Percentiles rank a stretch among this genome's conserved stretches.
Conservation (phyloP, 2,888 invertebrate species). For the Nycteola revayana region DNA sequence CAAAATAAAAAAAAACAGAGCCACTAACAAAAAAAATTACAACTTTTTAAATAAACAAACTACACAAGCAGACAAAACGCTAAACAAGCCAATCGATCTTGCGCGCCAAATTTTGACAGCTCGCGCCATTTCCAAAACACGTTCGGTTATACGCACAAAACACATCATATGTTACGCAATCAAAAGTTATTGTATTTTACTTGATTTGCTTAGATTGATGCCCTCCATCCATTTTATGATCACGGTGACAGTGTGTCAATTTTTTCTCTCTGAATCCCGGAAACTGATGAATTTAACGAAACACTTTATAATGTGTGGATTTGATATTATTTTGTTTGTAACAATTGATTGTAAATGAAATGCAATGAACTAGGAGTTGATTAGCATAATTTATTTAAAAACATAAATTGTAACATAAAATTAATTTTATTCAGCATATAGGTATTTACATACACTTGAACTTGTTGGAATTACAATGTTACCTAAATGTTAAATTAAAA, state of each 20-base stretch:
- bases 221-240: constrained; percentile 58
- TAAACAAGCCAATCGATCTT: constrained; percentile 52
- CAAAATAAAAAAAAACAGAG: constrained; percentile 2
- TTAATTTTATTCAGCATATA: too few relatives aligned
- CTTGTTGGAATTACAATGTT: too few relatives aligned
- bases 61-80: constrained; percentile 25
- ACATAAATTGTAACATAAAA: too few relatives aligned
- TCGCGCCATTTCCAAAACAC: constrained; percentile 48
- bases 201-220: constrained; percentile 69
- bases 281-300: constrained; percentile 36
- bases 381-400: too few relatives aligned
- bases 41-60: constrained; percentile 20
- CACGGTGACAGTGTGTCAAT: constrained; percentile 36
- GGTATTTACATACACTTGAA: too few relatives aligned
- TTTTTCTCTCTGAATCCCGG: constrained; percentile 39
- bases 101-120: constrained; percentile 53
- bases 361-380: too few relatives aligned
- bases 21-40: constrained; percentile 1
- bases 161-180: constrained; percentile 55
- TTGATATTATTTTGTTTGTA: too few relatives aligned
- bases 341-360: too few relatives aligned
- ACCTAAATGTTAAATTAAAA: too few relatives aligned
- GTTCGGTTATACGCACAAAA: constrained; percentile 47
- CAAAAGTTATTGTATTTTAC: constrained; percentile 62
- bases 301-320: too few relatives aligned